These are phyloP conservation scores for Tragelaphus imberbis DNA, from an alignment of 2,113 vertebrate genomes.

Conservation along the genomic window DNA sequence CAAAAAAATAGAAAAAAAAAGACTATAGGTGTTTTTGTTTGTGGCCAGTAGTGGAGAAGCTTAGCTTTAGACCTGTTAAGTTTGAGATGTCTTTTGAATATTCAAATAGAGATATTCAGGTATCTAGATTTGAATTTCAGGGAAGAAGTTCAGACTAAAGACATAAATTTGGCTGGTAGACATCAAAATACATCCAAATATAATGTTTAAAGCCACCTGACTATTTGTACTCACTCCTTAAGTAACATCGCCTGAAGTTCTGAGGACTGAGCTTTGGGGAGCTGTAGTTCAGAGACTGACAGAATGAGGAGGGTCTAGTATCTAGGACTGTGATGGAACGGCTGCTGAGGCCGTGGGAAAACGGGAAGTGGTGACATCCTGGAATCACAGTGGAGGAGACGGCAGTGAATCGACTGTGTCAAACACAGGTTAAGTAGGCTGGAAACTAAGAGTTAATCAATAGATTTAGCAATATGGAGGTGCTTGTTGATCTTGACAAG, in stretches of 20 bases:
- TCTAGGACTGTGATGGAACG: not conserved
- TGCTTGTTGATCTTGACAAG: not conserved
- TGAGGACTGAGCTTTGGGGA: not conserved
- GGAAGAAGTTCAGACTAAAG: not conserved
- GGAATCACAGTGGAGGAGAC: not conserved
- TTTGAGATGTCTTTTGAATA: not conserved
- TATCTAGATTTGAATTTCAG: not conserved
- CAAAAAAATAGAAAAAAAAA: not conserved
- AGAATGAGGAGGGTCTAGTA: not conserved
- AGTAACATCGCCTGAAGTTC: not conserved
- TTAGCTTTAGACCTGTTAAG: not conserved
- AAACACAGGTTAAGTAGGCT: not conserved
- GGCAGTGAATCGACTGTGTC: not conserved
- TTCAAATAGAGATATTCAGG: not conserved
- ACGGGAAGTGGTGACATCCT: not conserved
- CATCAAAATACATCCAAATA: not conserved
- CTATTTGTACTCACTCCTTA: not conserved
- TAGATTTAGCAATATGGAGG: not conserved
- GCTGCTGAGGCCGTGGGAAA: not conserved
- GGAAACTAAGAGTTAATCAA: not conserved
- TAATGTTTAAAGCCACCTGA: not conserved
- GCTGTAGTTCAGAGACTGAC: not conserved
- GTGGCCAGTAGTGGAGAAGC: not conserved
- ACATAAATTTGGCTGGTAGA: not conserved
- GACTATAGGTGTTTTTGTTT: not conserved